Evolutionary conservation across 2,113 vertebrate species (phyloP).

Genomic region (Syngnathus scovelli): DNA sequence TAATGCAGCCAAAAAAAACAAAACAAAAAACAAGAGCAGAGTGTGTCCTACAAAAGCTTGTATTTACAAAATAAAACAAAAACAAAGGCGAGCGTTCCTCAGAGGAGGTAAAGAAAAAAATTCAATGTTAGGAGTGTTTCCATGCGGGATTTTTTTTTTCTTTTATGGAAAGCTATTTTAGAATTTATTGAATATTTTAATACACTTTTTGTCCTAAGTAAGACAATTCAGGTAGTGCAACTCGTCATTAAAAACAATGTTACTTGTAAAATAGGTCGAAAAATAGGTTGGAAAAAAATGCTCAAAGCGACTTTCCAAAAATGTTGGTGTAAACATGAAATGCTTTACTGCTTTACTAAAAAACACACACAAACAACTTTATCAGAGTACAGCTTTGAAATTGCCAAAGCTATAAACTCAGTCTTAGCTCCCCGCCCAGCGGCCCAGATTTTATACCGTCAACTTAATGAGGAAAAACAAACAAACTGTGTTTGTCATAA

Average conservation of each 20-base stretch:
- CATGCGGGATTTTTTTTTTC: neutral
- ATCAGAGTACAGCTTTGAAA: conserved; percentile 36
- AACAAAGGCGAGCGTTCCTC: conserved; percentile 39
- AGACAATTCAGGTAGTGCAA: neutral
- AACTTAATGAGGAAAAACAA: conserved; percentile 8
- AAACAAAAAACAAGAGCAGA: conserved; percentile 20
- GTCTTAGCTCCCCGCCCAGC: conserved; percentile 42
- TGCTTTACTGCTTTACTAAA: conserved; percentile 12
- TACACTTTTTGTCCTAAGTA: neutral
- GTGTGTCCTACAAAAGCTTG: conserved; percentile 30
- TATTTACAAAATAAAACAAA: conserved; percentile 24
- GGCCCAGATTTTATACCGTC: conserved; percentile 36
- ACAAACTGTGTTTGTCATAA: conserved; percentile 15
- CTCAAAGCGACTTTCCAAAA: neutral
- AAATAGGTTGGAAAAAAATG: neutral
- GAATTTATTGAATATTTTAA: neutral
- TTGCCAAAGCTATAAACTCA: conserved; percentile 24
- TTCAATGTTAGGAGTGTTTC: neutral
- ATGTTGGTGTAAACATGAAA: conserved; percentile 4
- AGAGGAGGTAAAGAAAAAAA: conserved; percentile 41
- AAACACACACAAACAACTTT: conserved; percentile 35
- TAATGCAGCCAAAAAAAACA: conserved; percentile 23
- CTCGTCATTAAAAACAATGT: too few species aligned
- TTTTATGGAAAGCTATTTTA: neutral
- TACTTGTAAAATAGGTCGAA: neutral